phyloP scores from a whole-genome alignment of 2,888 invertebrate species.

The Drosophila histrio region DNA sequence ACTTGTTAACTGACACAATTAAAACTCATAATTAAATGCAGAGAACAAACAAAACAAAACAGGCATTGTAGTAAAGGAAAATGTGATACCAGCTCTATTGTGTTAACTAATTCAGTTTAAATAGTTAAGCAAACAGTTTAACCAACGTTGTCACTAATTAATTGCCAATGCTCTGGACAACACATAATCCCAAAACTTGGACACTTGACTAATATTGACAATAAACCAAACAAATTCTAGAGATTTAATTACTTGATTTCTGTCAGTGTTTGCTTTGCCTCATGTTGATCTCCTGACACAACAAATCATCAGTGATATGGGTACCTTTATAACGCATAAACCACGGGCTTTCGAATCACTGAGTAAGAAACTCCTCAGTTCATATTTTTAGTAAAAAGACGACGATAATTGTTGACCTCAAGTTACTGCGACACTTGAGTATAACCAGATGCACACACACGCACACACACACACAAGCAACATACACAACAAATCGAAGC shows the following conservation, averaged over 20 bases:
- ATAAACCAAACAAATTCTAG: neutral
- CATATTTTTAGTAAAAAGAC: constrained; percentile 19
- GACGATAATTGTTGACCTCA: constrained; percentile 37
- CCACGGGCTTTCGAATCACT: neutral
- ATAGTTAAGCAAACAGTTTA: constrained; percentile 14
- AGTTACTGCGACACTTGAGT: constrained; percentile 2
- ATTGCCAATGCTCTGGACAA: neutral
- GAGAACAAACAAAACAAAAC: neutral
- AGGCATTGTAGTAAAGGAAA: neutral
- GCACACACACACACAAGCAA: neutral
- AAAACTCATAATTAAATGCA: constrained; percentile 4
- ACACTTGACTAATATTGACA: constrained; percentile 24
- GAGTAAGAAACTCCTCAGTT: constrained; percentile 4
- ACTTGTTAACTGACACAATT: constrained; percentile 18
- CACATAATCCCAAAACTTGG: constrained; percentile 27
- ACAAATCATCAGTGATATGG: constrained; percentile 32
- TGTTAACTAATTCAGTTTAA: neutral
- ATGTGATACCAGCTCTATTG: neutral
- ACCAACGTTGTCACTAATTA: constrained; percentile 23
- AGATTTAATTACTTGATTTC: constrained; percentile 1
- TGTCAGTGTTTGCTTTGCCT: neutral
- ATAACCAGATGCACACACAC: constrained; percentile 7
- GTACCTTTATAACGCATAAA: constrained; percentile 33
- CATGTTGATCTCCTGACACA: neutral
- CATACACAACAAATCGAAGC: constrained; percentile 48